phyloP scores from a whole-genome alignment of 2,113 vertebrate genomes.

The Crocuta crocuta region DNA sequence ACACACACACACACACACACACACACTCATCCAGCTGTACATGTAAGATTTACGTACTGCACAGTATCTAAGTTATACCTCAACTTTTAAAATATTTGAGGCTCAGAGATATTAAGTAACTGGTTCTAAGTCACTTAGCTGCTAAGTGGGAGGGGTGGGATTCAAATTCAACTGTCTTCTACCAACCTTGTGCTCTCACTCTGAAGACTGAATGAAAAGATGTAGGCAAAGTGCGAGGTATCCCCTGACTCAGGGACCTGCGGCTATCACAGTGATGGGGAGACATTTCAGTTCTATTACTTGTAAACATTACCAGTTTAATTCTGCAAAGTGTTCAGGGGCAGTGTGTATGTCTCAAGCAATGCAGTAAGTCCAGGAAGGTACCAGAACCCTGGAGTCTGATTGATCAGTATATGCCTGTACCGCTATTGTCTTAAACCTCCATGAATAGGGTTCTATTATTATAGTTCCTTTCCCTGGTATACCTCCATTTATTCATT shows the following conservation, averaged over 20 bases:
- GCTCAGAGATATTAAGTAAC: not conserved
- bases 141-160: not conserved
- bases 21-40: no score
- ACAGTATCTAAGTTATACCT: not conserved
- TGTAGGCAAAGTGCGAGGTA: not conserved
- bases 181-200: not conserved
- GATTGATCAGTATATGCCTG: not conserved
- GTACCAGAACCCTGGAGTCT: not conserved
- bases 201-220: not conserved
- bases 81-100: not conserved
- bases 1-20: not conserved
- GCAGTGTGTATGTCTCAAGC: not conserved
- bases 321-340: not conserved
- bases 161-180: not conserved
- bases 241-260: not conserved
- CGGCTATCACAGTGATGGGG: not conserved
- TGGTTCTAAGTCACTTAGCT: not conserved
- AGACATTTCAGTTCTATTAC: not conserved
- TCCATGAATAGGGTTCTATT: not conserved
- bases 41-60: not conserved
- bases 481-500: no score
- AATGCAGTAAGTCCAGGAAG: not conserved
- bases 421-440: not conserved
- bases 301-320: not conserved
- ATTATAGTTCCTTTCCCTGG: not conserved